phyloP scores from a whole-genome alignment of 2,113 vertebrate species.

The Varanus komodoensis region DNA sequence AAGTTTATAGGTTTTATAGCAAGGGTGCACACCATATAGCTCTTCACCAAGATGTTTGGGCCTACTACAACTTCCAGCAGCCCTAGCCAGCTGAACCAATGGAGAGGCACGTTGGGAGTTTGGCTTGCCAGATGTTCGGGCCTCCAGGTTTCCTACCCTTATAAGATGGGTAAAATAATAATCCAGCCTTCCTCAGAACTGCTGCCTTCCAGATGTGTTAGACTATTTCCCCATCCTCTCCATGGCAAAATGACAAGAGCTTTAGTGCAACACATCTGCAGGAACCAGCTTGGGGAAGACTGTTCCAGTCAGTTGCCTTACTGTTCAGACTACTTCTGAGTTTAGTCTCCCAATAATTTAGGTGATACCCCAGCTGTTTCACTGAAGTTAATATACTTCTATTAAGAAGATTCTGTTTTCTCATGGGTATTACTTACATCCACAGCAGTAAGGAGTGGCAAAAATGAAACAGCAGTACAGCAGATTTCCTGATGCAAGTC shows the following conservation, averaged over 20 bases:
- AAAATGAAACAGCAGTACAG: not conserved
- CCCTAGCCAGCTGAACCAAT: too few species aligned
- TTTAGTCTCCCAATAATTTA: not conserved
- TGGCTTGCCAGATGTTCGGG: too few species aligned
- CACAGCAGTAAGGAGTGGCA: not conserved
- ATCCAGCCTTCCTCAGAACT: too few species aligned
- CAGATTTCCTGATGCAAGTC: not conserved
- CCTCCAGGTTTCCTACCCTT: too few species aligned
- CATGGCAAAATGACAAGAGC: too few species aligned
- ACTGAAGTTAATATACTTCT: not conserved
- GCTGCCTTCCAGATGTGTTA: too few species aligned
- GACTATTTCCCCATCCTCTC: too few species aligned
- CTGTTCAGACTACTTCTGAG: not conserved
- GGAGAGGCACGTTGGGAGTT: too few species aligned
- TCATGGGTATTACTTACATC: not conserved
- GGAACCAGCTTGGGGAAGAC: not conserved
- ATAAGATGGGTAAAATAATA: too few species aligned
- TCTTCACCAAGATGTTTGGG: too few species aligned
- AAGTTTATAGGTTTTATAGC: not conserved
- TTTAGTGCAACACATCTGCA: not conserved
- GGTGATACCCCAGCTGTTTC: conserved; percentile 26
- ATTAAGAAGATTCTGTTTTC: conserved; percentile 19
- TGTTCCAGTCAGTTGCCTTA: not conserved
- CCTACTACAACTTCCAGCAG: too few species aligned
- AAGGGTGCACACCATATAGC: too few species aligned